Evolutionary conservation across 2,888 invertebrate genomes (phyloP).

Genomic region (Tigriopus californicus): DNA sequence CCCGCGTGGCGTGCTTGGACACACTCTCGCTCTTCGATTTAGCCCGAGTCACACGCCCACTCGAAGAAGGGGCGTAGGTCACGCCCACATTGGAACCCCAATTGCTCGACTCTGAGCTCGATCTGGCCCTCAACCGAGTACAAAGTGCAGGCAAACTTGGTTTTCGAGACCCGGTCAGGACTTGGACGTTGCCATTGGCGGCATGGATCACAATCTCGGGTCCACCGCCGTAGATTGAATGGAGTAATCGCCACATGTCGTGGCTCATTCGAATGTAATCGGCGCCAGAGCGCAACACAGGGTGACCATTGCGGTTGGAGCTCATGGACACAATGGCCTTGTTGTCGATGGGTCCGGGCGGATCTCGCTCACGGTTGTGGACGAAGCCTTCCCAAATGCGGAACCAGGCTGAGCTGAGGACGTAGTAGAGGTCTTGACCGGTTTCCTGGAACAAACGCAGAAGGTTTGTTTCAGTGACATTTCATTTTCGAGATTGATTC

Average conservation of each 20-base stretch:
- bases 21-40: too few relatives aligned
- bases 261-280: constrained; percentile 62
- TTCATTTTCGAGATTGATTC: too few relatives aligned
- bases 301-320: constrained; percentile 29
- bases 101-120: too few relatives aligned
- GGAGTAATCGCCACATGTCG: constrained; percentile 69
- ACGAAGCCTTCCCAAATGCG: constrained; percentile 81
- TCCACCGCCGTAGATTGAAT: constrained; percentile 69
- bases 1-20: too few relatives aligned
- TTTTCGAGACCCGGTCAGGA: too few relatives aligned
- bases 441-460: too few relatives aligned
- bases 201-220: constrained; percentile 44
- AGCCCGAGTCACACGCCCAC: too few relatives aligned
- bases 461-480: too few relatives aligned
- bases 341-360: constrained; percentile 75
- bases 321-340: constrained; percentile 39
- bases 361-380: constrained; percentile 47
- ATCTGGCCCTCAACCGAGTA: too few relatives aligned
- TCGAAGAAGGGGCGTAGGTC: too few relatives aligned
- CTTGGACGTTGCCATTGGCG: background rate
- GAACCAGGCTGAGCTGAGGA: constrained; percentile 41
- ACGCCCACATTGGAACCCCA: too few relatives aligned
- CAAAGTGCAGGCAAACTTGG: too few relatives aligned
- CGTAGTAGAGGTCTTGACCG: background rate
- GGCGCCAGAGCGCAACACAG: constrained; percentile 26